Conservation (phyloP, 2,888 invertebrate species). For the Eilema griseolum region DNA sequence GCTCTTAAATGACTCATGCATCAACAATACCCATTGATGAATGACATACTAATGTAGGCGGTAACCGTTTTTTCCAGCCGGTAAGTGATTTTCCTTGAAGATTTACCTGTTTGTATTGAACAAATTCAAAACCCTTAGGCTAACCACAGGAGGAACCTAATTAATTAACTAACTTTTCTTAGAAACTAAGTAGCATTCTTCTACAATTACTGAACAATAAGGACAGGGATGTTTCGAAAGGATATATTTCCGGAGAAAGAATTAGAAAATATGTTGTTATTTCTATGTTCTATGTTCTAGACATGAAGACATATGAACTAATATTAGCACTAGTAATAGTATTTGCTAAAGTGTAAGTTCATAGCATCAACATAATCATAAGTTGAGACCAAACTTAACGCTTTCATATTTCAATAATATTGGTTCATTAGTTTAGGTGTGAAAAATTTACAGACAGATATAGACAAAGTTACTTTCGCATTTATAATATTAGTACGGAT, state of each 20-base stretch:
- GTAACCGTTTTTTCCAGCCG: neutral
- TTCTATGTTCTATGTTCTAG: no score
- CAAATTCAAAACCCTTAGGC: neutral
- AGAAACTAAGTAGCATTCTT: neutral
- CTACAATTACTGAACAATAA: neutral
- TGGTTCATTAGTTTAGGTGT: no score
- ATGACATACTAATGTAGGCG: neutral
- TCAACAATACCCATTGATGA: conserved; percentile 4
- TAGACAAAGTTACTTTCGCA: no score
- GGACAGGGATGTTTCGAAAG: neutral
- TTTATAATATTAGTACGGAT: no score
- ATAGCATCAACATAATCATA: no score
- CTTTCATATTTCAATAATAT: no score
- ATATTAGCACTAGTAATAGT: no score
- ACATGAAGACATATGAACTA: no score
- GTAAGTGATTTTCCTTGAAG: neutral
- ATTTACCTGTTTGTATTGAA: conserved; percentile 1
- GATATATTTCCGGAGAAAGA: neutral
- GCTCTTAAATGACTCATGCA: neutral
- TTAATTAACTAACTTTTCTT: neutral
- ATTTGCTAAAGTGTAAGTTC: no score
- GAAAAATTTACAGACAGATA: no score
- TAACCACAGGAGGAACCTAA: neutral
- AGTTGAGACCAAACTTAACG: no score
- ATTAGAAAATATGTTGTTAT: neutral